These are phyloP conservation scores for Catharus minimus DNA, from an alignment of 2,113 vertebrate genomes.

Conservation along the genomic window DNA sequence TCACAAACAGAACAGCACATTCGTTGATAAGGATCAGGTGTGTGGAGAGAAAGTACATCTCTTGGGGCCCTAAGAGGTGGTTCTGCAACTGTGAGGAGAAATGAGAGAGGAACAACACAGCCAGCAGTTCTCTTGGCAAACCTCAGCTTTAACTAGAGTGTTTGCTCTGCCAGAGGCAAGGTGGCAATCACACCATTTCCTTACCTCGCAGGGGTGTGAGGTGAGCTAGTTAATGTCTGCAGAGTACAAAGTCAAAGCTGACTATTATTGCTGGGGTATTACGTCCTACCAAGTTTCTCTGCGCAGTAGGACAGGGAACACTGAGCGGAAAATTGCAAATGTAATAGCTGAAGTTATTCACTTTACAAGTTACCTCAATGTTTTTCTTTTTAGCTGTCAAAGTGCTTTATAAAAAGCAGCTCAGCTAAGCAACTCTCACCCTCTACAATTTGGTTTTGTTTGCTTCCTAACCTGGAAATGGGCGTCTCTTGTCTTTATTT, in stretches of 20 bases:
- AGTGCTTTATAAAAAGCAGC: slow-evolving; percentile 21
- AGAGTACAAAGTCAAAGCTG: slow-evolving; percentile 11
- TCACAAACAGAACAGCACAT: neutral
- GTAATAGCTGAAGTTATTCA: slow-evolving; percentile 39
- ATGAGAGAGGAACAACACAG: neutral
- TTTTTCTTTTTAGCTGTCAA: slow-evolving; percentile 26
- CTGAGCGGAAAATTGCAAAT: neutral
- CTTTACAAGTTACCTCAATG: slow-evolving; percentile 18
- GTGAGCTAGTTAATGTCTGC: slow-evolving; percentile 17
- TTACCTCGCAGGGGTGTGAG: neutral
- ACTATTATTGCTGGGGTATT: slow-evolving; percentile 14
- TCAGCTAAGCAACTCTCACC: slow-evolving; percentile 21
- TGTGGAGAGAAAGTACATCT: neutral
- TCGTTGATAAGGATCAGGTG: neutral
- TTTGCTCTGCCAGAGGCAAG: slow-evolving; percentile 32
- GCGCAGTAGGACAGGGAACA: slow-evolving; percentile 33
- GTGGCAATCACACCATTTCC: slow-evolving; percentile 5
- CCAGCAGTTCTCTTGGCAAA: neutral
- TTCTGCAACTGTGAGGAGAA: neutral
- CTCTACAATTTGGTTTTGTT: slow-evolving; percentile 67
- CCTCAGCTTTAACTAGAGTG: neutral
- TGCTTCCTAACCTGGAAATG: slow-evolving; percentile 49
- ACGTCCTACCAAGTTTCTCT: neutral
- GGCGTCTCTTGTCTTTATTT: slow-evolving; percentile 60
- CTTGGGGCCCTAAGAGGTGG: neutral